Conservation (phyloP, 2,113 vertebrate species). For the Oenanthe melanoleuca region DNA sequence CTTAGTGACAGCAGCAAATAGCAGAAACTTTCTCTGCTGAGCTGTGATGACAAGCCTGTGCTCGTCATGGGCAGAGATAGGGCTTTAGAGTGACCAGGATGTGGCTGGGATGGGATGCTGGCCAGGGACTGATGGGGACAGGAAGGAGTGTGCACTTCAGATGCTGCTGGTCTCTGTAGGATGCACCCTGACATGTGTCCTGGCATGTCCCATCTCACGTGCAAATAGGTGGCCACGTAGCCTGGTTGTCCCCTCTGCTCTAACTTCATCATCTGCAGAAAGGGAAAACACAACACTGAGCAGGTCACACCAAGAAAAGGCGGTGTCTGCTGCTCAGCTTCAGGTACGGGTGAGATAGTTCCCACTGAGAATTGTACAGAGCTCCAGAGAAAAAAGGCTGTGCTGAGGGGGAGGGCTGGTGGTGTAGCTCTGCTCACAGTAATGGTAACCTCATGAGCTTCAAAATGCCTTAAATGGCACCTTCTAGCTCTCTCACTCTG, state of each 20-base stretch:
- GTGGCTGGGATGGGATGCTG: neutral
- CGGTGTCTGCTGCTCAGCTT: neutral
- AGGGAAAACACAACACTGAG: neutral
- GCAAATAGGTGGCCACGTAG: rapidly evolving
- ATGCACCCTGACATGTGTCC: neutral
- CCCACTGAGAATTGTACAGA: neutral
- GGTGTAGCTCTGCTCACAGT: neutral
- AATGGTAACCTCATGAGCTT: neutral
- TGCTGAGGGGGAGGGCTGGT: neutral
- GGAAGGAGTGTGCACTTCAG: neutral
- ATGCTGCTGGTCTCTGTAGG: neutral
- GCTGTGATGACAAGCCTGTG: neutral
- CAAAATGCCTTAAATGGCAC: neutral
- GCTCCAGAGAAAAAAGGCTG: neutral
- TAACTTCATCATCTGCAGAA: neutral
- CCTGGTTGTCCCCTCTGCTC: neutral
- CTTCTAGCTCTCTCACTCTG: neutral
- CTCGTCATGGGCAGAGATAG: neutral
- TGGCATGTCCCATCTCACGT: rapidly evolving
- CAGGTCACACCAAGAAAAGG: neutral
- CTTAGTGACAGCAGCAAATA: neutral
- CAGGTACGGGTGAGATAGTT: neutral
- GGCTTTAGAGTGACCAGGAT: neutral
- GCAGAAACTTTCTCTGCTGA: neutral
- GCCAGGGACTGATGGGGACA: neutral